Conservation (phyloP, 2,888 invertebrate species). For the Sphaeridia pumilis region DNA sequence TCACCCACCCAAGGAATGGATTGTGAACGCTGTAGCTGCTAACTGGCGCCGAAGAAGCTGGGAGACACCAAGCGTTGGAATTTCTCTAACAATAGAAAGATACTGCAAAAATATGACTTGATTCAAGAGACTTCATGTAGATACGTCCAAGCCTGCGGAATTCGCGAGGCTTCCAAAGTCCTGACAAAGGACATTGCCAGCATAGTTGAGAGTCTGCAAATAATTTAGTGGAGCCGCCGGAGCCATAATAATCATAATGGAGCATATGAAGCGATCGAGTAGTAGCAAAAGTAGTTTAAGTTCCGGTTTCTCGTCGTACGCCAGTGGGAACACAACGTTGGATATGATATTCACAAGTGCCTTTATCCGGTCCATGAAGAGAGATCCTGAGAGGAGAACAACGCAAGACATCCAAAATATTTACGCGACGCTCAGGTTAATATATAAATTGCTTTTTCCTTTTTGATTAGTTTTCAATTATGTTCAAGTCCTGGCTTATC, state of each 20-base stretch:
- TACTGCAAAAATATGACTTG: too few relatives aligned
- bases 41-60: too few relatives aligned
- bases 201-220: neutral
- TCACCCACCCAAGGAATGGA: too few relatives aligned
- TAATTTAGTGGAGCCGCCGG: too few relatives aligned
- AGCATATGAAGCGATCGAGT: conserved; percentile 2
- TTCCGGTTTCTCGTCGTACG: conserved; percentile 5
- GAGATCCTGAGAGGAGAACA: conserved; percentile 46
- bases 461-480: conserved; percentile 1
- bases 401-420: conserved; percentile 40
- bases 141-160: too few relatives aligned
- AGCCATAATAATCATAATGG: too few relatives aligned
- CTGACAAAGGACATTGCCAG: too few relatives aligned
- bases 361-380: conserved; percentile 46
- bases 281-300: conserved; percentile 10
- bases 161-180: too few relatives aligned
- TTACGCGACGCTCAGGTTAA: conserved; percentile 27
- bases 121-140: too few relatives aligned
- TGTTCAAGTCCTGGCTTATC: neutral
- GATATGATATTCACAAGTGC: conserved; percentile 8
- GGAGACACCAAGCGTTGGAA: too few relatives aligned
- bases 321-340: neutral
- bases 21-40: too few relatives aligned
- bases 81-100: too few relatives aligned
- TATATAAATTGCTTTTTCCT: conserved; percentile 6